phyloP scores from a whole-genome alignment of 2,113 vertebrate genomes.

The Labrus mixtus region DNA sequence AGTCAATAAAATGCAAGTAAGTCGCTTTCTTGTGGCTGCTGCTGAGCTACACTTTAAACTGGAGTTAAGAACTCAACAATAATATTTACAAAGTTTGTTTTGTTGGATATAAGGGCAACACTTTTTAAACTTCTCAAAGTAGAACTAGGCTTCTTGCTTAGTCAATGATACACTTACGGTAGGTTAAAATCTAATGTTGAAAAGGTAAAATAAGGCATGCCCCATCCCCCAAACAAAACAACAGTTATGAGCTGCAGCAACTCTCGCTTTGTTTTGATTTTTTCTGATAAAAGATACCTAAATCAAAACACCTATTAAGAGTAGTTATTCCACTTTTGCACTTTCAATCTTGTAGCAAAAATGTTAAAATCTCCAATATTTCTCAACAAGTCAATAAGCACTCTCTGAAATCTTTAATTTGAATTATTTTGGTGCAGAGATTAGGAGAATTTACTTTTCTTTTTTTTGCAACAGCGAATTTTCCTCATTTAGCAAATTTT shows the following conservation, averaged over 20 bases:
- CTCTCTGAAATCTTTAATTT: neutral
- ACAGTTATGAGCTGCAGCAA: constrained; percentile 34
- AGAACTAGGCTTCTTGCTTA: neutral
- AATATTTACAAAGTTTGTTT: no score
- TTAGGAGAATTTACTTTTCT: neutral
- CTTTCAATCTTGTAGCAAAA: neutral
- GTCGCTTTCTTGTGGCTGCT: neutral
- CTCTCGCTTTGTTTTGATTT: neutral
- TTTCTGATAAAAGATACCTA: neutral
- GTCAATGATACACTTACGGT: neutral
- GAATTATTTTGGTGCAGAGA: neutral
- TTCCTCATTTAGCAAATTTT: neutral
- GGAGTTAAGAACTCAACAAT: no score
- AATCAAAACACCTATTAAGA: neutral
- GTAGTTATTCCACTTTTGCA: no score
- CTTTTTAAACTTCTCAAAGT: no score
- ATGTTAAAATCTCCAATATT: neutral
- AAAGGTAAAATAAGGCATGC: constrained; percentile 35
- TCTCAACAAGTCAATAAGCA: neutral
- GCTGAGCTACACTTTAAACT: neutral
- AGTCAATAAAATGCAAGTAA: neutral
- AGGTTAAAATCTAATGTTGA: neutral
- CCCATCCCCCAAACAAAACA: constrained; percentile 94
- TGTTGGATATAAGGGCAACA: no score
- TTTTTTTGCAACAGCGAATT: neutral